These are phyloP conservation scores for Megaceryle alcyon DNA, from an alignment of 2,797 vertebrate species.

Conservation along the genomic window DNA sequence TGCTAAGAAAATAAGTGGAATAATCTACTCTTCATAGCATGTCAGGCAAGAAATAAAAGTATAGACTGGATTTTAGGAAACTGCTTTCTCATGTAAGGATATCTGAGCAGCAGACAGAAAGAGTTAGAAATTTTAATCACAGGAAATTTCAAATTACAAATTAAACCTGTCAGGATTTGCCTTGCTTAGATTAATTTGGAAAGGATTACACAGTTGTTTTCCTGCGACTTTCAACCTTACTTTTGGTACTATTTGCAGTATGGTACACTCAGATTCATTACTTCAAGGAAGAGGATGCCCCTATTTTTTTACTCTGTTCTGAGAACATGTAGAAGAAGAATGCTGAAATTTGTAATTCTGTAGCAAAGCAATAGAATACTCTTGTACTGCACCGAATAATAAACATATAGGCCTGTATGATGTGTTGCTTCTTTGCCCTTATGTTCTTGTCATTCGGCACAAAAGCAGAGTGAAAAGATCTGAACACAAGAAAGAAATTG, in stretches of 20 bases:
- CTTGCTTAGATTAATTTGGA: neutral
- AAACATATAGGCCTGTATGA: neutral
- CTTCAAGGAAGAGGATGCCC: neutral
- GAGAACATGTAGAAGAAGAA: neutral
- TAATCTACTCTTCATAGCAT: neutral
- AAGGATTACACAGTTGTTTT: neutral
- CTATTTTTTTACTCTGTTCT: neutral
- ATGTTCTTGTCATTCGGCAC: neutral
- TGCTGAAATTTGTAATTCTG: neutral
- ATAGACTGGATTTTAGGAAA: neutral
- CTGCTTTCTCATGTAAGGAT: neutral
- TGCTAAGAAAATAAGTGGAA: neutral
- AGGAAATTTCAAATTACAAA: neutral
- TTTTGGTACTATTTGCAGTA: neutral
- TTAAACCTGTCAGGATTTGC: neutral
- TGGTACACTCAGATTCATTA: neutral
- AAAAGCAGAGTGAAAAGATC: neutral
- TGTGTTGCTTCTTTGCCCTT: neutral
- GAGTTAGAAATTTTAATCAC: neutral
- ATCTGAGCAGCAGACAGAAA: neutral
- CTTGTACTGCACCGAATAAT: neutral
- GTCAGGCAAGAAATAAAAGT: neutral
- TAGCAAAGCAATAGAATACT: neutral
- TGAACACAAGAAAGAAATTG: neutral
- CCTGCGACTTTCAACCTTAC: neutral